Base-by-base conservation (phyloP, 2,888 invertebrate genomes). In the Drosophila leonis region DNA sequence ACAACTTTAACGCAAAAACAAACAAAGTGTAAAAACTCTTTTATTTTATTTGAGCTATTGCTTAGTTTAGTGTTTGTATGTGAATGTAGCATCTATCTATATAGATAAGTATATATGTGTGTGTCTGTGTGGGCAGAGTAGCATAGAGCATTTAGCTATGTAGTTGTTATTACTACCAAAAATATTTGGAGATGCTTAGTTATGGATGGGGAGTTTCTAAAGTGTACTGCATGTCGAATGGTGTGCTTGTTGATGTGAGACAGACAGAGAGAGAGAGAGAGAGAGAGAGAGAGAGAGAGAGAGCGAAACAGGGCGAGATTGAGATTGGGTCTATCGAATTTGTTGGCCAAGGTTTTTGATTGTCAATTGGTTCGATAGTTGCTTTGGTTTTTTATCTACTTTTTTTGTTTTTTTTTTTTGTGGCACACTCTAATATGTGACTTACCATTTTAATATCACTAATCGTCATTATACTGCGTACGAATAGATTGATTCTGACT, bases 401-500 rank as follows among this genome's bases (percentile, higher is more conserved):
- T 27, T 39, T 52, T n/a, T 4, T 39, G 6, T 39, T 54, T 18
- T 9, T 18, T 29, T 39, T 8, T 39, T 49, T 29, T 54, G 44
- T 15, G 62, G 20, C 79, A 55, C 63, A 66, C 57, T 71, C 78
- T 63, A 56, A 62, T 61, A 70, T 70, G 71, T 69, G 93, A 97
- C 98, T 98, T 97, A 98, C 98, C 98, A 98, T 98, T 95, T 98
- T 98, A 94, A 97, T 98, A 96, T 98, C 98, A 96, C 98, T 98
- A 95, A 98, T 98, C 93, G 98, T 98, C 93, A 97, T 97, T 93
- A 98, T 98, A 96, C 97, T 98, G 95, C 98, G 95, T 94, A 98
- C 97, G 96, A 98, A 98, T 95, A 98, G 96, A 96, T 98, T 98
- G 94, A 98, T 97, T 95, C 96, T 96, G 94, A 98, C 98, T 95